These are phyloP conservation scores for Anser brachyrhynchus DNA, from an alignment of 2,113 vertebrate species.

Conservation along the genomic window DNA sequence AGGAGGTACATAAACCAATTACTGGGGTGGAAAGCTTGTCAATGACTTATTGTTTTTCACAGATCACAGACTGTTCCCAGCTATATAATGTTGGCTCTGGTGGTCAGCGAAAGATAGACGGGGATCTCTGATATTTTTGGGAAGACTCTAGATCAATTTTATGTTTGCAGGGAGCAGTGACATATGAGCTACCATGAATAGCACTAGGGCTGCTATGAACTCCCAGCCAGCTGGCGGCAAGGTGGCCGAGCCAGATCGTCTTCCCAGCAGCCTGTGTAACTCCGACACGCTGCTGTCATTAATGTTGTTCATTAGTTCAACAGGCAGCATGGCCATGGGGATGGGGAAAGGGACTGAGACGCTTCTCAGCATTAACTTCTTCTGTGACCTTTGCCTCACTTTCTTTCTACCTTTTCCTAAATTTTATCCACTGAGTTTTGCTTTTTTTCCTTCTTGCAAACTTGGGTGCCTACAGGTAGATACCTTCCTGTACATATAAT, in stretches of 20 bases:
- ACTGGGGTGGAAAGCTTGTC: conserved; percentile 25
- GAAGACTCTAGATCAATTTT: conserved; percentile 44
- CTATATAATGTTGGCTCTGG: neutral
- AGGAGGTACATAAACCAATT: neutral
- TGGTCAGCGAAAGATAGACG: neutral
- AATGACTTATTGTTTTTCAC: conserved; percentile 27
- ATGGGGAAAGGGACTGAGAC: neutral
- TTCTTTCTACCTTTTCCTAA: neutral
- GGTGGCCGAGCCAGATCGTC: neutral
- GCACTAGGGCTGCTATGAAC: neutral
- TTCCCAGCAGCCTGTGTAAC: neutral
- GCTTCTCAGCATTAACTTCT: neutral
- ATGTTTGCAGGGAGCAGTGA: neutral
- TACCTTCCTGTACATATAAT: neutral
- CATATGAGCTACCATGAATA: conserved; percentile 24
- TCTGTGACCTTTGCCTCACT: neutral
- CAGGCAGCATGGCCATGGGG: neutral
- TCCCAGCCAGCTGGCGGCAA: conserved; percentile 53
- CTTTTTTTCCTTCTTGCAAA: neutral
- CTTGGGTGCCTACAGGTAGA: neutral
- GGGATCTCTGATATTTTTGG: neutral
- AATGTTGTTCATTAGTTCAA: accelerated
- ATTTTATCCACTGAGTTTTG: neutral
- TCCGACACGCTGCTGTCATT: accelerated
- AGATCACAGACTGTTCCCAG: neutral